Conservation (phyloP, 2,113 vertebrate species). For the Myanophis thanlyinensis region DNA sequence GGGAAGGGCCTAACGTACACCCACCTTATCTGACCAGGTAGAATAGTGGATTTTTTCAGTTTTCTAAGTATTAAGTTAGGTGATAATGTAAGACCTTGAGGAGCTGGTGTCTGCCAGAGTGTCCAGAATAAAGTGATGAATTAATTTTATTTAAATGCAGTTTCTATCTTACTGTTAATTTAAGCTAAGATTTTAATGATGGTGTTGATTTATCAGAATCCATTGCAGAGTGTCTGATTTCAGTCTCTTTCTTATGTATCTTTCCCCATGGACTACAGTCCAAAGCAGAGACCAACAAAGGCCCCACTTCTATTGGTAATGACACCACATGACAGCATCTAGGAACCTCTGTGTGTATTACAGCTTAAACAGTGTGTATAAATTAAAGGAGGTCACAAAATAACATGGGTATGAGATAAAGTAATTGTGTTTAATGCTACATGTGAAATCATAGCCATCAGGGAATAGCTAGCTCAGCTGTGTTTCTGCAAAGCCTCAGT, state of each 20-base stretch:
- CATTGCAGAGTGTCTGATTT: not conserved
- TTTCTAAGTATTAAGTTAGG: not conserved
- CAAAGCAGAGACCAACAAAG: not conserved
- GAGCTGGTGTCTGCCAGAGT: not conserved
- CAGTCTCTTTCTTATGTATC: not conserved
- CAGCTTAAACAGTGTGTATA: not conserved
- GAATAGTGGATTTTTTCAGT: not conserved
- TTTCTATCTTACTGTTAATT: not conserved
- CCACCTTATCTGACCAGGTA: not conserved
- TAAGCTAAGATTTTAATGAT: not conserved
- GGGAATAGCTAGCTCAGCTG: slow-evolving; percentile 2
- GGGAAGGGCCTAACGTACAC: not conserved
- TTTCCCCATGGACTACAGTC: not conserved
- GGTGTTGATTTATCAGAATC: not conserved
- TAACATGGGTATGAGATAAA: not conserved
- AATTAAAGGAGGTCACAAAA: slow-evolving; percentile 7
- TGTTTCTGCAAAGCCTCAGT: not conserved
- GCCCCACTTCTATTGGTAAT: not conserved
- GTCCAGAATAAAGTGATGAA: not conserved
- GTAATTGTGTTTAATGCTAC: not conserved
- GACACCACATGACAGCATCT: not conserved
- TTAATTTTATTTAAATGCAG: not conserved
- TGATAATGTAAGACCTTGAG: not conserved
- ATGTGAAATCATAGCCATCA: not conserved
- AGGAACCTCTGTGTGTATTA: not conserved